Evolutionary conservation across 1,140 invertebrate species (phyloP).

Genomic region (Cherax destructor): DNA sequence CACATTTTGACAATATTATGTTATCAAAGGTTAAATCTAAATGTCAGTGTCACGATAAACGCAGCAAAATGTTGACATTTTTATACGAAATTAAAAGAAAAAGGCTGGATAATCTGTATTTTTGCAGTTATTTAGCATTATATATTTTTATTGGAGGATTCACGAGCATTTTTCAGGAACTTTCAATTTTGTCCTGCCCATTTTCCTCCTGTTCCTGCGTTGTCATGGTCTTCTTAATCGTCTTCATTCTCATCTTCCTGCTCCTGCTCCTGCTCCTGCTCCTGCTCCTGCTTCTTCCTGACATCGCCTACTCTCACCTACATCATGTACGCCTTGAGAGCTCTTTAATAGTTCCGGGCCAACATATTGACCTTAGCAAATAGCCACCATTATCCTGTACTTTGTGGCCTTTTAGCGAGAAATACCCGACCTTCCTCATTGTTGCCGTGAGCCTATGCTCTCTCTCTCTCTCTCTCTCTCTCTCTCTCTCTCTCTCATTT

Average conservation of each 20-base stretch:
- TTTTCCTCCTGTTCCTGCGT: background rate
- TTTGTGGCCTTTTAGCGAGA: background rate
- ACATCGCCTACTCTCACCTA: too few species aligned
- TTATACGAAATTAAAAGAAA: too few species aligned
- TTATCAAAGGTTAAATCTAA: too few species aligned
- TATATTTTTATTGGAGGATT: background rate
- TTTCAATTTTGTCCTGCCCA: background rate
- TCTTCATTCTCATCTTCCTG: background rate
- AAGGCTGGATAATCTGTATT: too few species aligned
- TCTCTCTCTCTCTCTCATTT: too few species aligned
- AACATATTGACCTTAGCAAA: conserved; percentile 52
- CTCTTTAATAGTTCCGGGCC: conserved; percentile 25
- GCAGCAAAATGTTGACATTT: too few species aligned
- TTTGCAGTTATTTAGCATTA: background rate
- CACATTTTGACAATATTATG: too few species aligned
- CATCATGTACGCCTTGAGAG: too few species aligned
- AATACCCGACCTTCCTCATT: background rate
- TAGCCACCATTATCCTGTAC: conserved; percentile 28
- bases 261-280: background rate
- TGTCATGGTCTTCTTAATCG: background rate
- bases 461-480: too few species aligned
- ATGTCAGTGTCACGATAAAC: too few species aligned
- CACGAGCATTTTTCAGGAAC: too few species aligned
- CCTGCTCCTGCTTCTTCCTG: background rate
- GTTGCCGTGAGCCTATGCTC: background rate